A percentile compares a stretch with the other conserved stretches of the same genome.
Evolutionary conservation across 2,797 vertebrate genomes (phyloP).

Genomic region (Eulemur albifrons): DNA sequence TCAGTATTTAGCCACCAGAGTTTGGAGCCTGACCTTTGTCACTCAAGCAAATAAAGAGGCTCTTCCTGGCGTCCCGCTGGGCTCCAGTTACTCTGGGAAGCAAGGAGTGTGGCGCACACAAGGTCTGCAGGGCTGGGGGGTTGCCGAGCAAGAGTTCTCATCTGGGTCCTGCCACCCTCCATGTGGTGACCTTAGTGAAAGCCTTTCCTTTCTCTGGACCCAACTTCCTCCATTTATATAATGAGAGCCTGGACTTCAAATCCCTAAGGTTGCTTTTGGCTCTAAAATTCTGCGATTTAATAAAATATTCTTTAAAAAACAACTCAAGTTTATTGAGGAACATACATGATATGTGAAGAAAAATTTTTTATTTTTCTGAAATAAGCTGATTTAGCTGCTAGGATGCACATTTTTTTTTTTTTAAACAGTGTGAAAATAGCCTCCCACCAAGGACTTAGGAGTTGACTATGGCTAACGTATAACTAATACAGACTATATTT

Average conservation of each 20-base stretch:
- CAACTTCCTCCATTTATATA: background rate
- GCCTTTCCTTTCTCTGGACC: too few relatives aligned
- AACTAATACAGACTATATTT: background rate
- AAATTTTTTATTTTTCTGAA: background rate
- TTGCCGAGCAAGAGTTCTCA: background rate
- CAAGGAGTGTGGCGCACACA: background rate
- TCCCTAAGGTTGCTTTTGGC: background rate
- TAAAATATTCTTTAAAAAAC: constrained; percentile 1
- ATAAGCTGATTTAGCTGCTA: background rate
- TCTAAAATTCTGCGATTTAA: background rate
- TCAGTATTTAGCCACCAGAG: background rate
- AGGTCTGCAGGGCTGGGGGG: background rate
- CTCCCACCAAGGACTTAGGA: background rate
- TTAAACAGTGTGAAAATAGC: background rate
- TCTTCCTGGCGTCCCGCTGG: background rate
- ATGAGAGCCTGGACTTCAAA: background rate
- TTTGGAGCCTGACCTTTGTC: background rate
- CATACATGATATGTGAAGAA: background rate
- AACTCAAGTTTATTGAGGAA: background rate
- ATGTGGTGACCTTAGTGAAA: background rate
- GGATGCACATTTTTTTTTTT: background rate
- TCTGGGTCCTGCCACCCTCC: background rate
- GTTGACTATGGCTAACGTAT: background rate
- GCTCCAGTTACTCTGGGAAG: background rate
- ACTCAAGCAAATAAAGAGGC: background rate